Base-by-base conservation (phyloP, 2,797 vertebrate species). In the Malacoctenus gilli region DNA sequence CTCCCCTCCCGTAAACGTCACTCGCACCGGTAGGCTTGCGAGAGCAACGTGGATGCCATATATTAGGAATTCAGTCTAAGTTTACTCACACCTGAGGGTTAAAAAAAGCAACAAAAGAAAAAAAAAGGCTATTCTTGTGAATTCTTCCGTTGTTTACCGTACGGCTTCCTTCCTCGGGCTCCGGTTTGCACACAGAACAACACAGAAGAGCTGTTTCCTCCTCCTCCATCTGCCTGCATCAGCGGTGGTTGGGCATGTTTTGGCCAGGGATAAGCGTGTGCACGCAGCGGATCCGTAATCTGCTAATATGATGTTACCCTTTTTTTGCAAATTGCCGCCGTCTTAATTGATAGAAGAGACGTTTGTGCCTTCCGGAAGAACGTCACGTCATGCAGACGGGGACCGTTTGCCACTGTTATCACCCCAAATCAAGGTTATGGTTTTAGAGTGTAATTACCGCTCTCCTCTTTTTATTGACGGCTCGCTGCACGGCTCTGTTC, bases 261-360 rank as follows among this genome's bases (percentile, higher is more conserved):
- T 56, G 42, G 47, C 40, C 14, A 4, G 61, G 19, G 21, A 38
- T 11, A 12, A 54, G 38, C 3, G 3, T 20, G 37, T 51, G 30
- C 46, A 48, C 39, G 50, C 31, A 5, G 4, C 57, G 52, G 18
- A 44, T 77, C 54, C 14, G n/a, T 79, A 76, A 84, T 88, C 56
- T 59, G 40, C 49, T 84, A 79, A 84, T 85, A 60, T 31, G 73
- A 68, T 39, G 55, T 49, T 80, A 48, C 2, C 1, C 65, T 28
- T 28, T 69, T 50, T 51, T 42, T 65, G 42, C 39, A 79, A 80
- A 85, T 85, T 73, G 72, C 59, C 41, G 50, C 28, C 47, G 43
- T 61, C 56, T 46, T 59, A 70, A 76, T 51, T 59, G 74, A 78
- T 77, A n/a, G 30, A 32, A 53, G 42, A 47, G 40, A 40, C 52